Base-by-base conservation (phyloP, 2,888 invertebrate species). In the Metalampra italica region DNA sequence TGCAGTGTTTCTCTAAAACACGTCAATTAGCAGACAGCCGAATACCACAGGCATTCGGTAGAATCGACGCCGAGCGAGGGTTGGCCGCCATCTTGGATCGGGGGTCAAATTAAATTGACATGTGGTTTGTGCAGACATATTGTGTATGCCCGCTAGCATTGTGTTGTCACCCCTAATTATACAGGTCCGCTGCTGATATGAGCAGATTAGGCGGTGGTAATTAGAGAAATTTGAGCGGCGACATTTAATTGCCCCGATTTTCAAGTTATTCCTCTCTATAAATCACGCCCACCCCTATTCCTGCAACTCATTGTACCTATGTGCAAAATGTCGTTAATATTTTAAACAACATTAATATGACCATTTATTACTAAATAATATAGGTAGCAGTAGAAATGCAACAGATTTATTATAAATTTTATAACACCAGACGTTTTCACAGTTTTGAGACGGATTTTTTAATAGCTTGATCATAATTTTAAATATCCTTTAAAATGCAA, bases 21-120 rank as follows among this genome's bases (percentile, higher is more conserved):
- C 78, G 79, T 79, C 79, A 85, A 82, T 86, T 85, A 85, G 76
- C 73, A 74, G 75, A 68, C 78, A 74, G 63, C 73, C 74, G 74
- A 75, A 70, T 78, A 78, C 78, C 81, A 62, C 82, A 80, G 75
- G 79, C 80, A 79, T 82, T 79, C 68, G 68, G 73, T 65, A 62
- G 73, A 72, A 65, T 68, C 67, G 68, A 66, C 68, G 66, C 69
- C 63, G 64, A 62, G 59, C 71, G 75, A 74, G 82, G 83, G 81
- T 69, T 57, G 66, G 67, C 76, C 70, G 86, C 87, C 88, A 88
- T 87, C 82, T 88, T 87, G 84, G 57, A 79, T 82, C 66, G 74
- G 75, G 85, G 84, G 82, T 86, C 85, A 85, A 85, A 86, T 89
- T 86, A 84, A 87, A 86, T 87, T 86, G 86, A 84, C 84, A 81